Base-by-base conservation (phyloP, 2,888 invertebrate genomes). In the Microctonus brassicae region DNA sequence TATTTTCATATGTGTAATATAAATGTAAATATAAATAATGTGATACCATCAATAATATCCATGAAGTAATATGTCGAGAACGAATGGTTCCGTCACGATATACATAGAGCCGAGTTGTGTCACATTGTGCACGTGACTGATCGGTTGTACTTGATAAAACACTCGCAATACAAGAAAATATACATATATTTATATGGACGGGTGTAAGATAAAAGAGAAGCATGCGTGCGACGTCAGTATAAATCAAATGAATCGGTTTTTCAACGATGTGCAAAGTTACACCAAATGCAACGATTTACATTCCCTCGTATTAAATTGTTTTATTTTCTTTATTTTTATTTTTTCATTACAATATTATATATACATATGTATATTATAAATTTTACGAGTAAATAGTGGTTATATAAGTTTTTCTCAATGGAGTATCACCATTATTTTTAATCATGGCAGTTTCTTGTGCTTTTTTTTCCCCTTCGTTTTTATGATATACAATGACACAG, bases 201-300 rank as follows among this genome's bases (percentile, higher is more conserved):
- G 42, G 57, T 34, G 53, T 33, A 42, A 65, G 70, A 71, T 61
- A 66, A 82, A 83, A 81, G 73, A 70, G 74, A 77, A 77, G 75
- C 72, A 74, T 78, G 81, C 81, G 79, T 82, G 82, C 74, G 53
- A 62, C 73, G 70, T 76, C 74, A 72, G 72, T 77, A 77, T 83
- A 80, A 83, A 82, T 83, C 83, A 82, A 76, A 75, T 55, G 39
- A 64, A 70, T 75, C 57, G 57, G 61, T 75, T 70, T 75, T 75
- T 72, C 55, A 53, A 65, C 60, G 61, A 57, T 61, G 62, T 34
- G 47, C 61, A 58, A 67, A 61, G 69, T 73, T 75, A 69, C 72
- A 47, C 47, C 17, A 17, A 47, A 47, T 17, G 47, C 20, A 47
- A 47, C 17, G 7, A 47, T 47, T 47, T 47, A 47, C 17, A 47